These are phyloP conservation scores for Cinclus cinclus DNA, from an alignment of 2,113 vertebrate genomes.

Conservation along the genomic window DNA sequence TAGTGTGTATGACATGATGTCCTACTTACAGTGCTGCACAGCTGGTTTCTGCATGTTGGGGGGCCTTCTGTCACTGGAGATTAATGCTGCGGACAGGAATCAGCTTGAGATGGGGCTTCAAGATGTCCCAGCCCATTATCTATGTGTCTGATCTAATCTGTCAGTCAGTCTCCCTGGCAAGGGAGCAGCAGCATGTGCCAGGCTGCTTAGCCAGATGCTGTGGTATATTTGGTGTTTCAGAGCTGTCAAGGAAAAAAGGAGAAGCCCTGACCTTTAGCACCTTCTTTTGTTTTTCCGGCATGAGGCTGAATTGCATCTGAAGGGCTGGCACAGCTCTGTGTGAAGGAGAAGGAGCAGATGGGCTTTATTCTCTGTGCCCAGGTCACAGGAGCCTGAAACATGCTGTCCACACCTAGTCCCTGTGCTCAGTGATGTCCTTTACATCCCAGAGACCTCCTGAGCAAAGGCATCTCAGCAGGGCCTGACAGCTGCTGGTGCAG, in stretches of 20 bases:
- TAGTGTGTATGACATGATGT: neutral
- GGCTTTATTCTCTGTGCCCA: neutral
- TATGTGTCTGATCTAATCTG: slow-evolving; percentile 37
- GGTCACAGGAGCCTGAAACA: neutral
- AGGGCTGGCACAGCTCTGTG: neutral
- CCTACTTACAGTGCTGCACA: slow-evolving; percentile 35
- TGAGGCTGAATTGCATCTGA: neutral
- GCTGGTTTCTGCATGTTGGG: slow-evolving; percentile 4
- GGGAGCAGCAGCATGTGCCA: neutral
- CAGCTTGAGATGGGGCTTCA: neutral
- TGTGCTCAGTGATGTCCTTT: neutral
- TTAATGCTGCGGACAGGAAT: slow-evolving; percentile 34
- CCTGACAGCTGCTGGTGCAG: neutral
- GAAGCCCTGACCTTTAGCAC: neutral
- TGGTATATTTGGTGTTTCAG: slow-evolving; percentile 10
- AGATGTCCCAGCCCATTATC: slow-evolving; percentile 46
- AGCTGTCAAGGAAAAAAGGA: slow-evolving; percentile 28
- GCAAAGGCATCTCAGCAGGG: neutral
- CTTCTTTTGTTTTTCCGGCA: neutral
- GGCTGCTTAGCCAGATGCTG: slow-evolving; percentile 50
- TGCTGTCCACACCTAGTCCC: neutral
- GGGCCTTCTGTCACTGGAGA: slow-evolving; percentile 39
- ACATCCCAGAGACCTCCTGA: neutral
- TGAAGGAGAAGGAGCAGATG: neutral
- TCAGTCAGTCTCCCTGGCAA: slow-evolving; percentile 48